A percentile compares a stretch with the other conserved stretches of the same genome.
These are phyloP conservation scores for Oryzias celebensis DNA, from an alignment of 2,113 vertebrate species.

Conservation along the genomic window DNA sequence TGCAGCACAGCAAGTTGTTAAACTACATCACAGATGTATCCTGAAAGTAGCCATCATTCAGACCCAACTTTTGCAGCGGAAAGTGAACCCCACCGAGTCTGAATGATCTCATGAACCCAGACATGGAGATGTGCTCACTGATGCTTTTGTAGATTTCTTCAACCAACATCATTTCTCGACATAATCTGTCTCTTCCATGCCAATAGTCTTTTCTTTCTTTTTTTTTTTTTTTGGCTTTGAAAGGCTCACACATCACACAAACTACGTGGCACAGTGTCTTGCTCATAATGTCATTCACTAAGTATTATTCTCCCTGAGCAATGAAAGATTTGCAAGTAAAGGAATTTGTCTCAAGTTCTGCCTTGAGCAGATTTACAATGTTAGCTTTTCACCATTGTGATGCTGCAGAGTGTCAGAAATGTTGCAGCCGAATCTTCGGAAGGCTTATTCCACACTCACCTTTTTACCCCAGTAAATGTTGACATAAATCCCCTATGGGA, in stretches of 20 bases:
- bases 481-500: background rate
- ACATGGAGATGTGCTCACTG: too few relatives aligned
- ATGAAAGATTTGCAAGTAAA: constrained; percentile 20
- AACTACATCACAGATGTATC: too few relatives aligned
- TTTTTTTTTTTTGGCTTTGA: constrained; percentile 2
- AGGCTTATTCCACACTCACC: constrained; percentile 5
- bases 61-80: too few relatives aligned
- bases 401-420: constrained; percentile 28
- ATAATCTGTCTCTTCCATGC: too few relatives aligned
- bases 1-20: too few relatives aligned
- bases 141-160: too few relatives aligned
- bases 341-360: constrained; percentile 6
- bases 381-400: constrained; percentile 33
- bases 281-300: constrained; percentile 12
- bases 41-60: too few relatives aligned
- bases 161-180: too few relatives aligned
- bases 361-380: constrained; percentile 13
- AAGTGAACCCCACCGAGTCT: too few relatives aligned
- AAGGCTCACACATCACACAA: constrained; percentile 11
- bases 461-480: constrained; percentile 5
- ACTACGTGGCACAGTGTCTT: constrained; percentile 14
- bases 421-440: constrained; percentile 1
- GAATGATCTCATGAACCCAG: too few relatives aligned
- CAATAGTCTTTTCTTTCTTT: background rate
- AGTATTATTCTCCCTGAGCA: constrained; percentile 17